Evolutionary conservation across 2,113 vertebrate species (phyloP).

Genomic region (Bubo blakistoni): DNA sequence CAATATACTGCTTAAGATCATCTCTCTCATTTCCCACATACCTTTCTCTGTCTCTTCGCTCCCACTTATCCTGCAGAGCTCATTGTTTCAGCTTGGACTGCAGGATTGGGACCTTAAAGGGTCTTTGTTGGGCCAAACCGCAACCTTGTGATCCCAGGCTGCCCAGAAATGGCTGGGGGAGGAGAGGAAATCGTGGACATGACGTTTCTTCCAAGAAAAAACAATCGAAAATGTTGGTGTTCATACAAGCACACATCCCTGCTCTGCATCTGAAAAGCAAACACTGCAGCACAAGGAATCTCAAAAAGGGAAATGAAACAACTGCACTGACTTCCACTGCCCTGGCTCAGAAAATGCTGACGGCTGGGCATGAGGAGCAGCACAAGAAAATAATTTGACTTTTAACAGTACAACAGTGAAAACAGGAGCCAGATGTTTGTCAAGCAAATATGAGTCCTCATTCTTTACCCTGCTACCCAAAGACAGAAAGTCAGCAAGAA

Average conservation of each 20-base stretch:
- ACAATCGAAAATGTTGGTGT: neutral
- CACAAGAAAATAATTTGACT: neutral
- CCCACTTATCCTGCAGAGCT: neutral
- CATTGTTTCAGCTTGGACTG: neutral
- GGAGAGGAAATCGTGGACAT: neutral
- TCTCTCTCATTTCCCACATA: neutral
- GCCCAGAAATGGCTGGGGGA: neutral
- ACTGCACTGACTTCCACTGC: neutral
- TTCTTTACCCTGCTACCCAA: neutral
- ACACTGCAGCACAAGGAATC: neutral
- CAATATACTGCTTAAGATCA: neutral
- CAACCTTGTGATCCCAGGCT: neutral
- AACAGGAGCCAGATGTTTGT: neutral
- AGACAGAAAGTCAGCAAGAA: neutral
- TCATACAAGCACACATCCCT: neutral
- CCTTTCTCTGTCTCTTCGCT: neutral
- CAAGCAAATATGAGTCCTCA: neutral
- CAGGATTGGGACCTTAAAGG: neutral
- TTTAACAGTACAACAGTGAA: neutral
- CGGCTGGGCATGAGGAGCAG: neutral
- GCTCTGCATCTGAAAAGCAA: neutral
- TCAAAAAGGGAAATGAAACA: neutral
- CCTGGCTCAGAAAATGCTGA: neutral
- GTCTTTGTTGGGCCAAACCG: neutral
- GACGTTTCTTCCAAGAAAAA: neutral